Evolutionary conservation across 2,888 invertebrate species (phyloP).

Genomic region (Zygaena filipendulae): DNA sequence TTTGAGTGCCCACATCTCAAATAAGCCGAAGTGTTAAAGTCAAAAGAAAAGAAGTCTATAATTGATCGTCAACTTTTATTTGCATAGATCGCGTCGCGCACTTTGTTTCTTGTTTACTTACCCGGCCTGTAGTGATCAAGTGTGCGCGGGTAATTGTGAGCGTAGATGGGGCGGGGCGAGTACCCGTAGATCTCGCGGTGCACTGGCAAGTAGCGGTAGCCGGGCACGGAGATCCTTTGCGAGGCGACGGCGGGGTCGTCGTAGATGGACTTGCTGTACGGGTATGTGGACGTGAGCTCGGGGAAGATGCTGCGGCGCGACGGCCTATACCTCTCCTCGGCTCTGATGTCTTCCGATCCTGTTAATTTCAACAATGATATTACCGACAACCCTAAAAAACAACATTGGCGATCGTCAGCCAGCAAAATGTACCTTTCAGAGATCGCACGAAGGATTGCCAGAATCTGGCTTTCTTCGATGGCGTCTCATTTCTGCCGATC

Average conservation of each 20-base stretch:
- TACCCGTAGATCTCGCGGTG: conserved; percentile 92
- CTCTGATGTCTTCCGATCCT: conserved; percentile 93
- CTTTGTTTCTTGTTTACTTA: too few relatives aligned
- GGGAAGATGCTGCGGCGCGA: conserved; percentile 81
- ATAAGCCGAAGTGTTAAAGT: too few relatives aligned
- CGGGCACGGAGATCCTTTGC: conserved; percentile 87
- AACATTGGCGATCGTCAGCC: too few relatives aligned
- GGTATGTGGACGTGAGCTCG: conserved; percentile 78
- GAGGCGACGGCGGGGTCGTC: conserved; percentile 84
- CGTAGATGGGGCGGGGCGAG: conserved; percentile 87
- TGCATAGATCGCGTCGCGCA: too few relatives aligned
- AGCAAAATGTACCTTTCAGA: conserved; percentile 90
- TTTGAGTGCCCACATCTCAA: too few relatives aligned
- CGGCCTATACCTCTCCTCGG: conserved; percentile 82
- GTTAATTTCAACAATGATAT: too few relatives aligned
- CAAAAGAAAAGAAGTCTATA: too few relatives aligned
- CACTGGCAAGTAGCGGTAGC: conserved; percentile 91
- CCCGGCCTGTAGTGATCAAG: conserved; percentile 86
- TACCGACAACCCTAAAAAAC: not conserved
- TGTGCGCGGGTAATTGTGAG: conserved; percentile 82
- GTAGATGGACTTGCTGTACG: conserved; percentile 86
- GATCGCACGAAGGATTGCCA: conserved; percentile 95
- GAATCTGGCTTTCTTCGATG: conserved; percentile 93
- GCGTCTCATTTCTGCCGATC: conserved; percentile 92
- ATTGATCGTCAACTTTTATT: too few relatives aligned